Conservation (phyloP, 2,113 vertebrate species). For the Tyto alba region DNA sequence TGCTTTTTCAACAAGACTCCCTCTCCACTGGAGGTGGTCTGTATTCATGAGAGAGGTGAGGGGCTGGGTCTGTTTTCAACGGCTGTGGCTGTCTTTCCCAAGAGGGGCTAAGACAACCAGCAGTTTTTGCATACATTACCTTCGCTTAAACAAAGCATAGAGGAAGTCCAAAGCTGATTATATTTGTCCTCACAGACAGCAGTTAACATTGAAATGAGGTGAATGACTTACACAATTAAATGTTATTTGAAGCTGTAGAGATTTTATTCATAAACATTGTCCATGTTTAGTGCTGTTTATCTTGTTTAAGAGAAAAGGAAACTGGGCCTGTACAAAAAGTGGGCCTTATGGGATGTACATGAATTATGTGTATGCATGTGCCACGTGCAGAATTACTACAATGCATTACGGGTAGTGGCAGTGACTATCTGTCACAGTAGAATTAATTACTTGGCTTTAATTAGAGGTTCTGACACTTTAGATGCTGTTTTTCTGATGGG, state of each 20-base stretch:
- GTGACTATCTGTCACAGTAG: neutral
- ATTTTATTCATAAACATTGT: neutral
- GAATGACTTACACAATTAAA: neutral
- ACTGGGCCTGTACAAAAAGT: neutral
- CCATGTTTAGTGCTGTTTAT: neutral
- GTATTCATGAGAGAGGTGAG: neutral
- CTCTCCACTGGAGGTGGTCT: neutral
- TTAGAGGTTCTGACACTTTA: slow-evolving; percentile 18
- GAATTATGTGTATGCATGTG: neutral
- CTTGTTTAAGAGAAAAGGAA: slow-evolving; percentile 25
- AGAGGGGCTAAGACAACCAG: neutral
- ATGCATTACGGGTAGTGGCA: neutral
- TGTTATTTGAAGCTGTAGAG: neutral
- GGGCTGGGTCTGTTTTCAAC: neutral
- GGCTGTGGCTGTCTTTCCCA: neutral
- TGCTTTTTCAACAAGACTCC: neutral
- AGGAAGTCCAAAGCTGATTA: neutral
- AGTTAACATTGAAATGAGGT: neutral
- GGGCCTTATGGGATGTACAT: neutral
- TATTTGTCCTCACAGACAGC: neutral
- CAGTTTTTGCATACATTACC: neutral
- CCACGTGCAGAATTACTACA: neutral
- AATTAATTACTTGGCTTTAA: slow-evolving; percentile 53
- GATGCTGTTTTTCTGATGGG: neutral
- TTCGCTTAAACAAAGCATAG: neutral